Evolutionary conservation across 2,888 invertebrate species (phyloP).

Genomic region (Byasa hedistus): DNA sequence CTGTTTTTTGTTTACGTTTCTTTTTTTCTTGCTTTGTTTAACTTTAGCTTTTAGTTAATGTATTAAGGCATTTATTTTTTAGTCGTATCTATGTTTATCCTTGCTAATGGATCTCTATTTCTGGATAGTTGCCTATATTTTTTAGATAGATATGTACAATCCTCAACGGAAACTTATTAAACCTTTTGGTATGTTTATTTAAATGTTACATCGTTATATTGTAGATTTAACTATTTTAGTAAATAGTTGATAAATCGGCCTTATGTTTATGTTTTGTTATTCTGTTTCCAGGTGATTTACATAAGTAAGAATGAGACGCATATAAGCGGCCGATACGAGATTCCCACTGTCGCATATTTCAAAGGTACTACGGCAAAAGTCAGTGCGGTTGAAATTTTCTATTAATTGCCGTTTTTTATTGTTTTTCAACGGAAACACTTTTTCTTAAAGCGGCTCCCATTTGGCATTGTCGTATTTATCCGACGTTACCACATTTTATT

Average conservation of each 20-base stretch:
- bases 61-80: constrained; percentile 45
- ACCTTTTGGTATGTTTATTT: constrained; percentile 36
- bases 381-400: constrained; percentile 64
- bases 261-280: constrained; percentile 33
- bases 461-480: constrained; percentile 53
- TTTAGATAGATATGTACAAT: not conserved
- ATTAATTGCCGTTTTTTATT: constrained; percentile 71
- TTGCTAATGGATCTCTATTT: constrained; percentile 50
- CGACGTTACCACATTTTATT: constrained; percentile 48
- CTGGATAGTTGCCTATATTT: constrained; percentile 31
- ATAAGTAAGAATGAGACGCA: constrained; percentile 51
- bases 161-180: constrained; percentile 37
- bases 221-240: constrained; percentile 56
- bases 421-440: constrained; percentile 53
- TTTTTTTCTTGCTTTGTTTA: constrained; percentile 10
- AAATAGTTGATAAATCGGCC: not conserved
- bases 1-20: constrained; percentile 41
- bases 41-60: constrained; percentile 14
- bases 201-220: constrained; percentile 44
- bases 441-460: constrained; percentile 51
- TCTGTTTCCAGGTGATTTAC: constrained; percentile 39
- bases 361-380: constrained; percentile 59
- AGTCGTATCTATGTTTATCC: constrained; percentile 45
- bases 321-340: constrained; percentile 41
- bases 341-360: constrained; percentile 55